Conservation (phyloP, 2,888 invertebrate species). For the Matsumyia berberina region DNA sequence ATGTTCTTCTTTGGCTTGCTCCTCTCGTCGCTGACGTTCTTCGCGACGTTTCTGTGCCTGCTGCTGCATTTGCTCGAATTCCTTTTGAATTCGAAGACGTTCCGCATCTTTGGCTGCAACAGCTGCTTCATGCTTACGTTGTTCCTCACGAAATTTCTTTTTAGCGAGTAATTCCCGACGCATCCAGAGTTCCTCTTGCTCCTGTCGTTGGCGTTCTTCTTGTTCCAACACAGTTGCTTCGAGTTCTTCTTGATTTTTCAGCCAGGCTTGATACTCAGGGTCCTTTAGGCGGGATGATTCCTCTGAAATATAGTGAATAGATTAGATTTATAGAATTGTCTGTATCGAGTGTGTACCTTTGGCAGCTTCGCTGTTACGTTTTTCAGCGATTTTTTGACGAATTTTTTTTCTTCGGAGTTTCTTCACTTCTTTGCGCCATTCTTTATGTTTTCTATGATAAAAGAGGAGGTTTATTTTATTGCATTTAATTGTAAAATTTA, state of each 20-base stretch:
- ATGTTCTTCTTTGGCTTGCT: constrained; percentile 81
- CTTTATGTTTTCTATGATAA: constrained; percentile 80
- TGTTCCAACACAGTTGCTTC: constrained; percentile 86
- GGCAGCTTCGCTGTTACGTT: constrained; percentile 85
- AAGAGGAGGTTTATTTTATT: background rate
- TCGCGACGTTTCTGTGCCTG: constrained; percentile 83
- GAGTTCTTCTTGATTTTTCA: constrained; percentile 85
- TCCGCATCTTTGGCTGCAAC: constrained; percentile 86
- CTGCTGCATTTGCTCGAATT: constrained; percentile 88
- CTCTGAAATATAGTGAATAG: constrained; percentile 80
- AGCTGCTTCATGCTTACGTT: constrained; percentile 86
- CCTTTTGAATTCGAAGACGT: constrained; percentile 87
- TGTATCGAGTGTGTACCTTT: constrained; percentile 80
- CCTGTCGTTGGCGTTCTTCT: constrained; percentile 85
- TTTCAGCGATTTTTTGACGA: constrained; percentile 86
- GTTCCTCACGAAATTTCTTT: constrained; percentile 87
- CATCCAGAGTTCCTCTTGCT: constrained; percentile 88
- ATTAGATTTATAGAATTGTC: background rate
- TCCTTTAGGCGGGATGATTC: constrained; percentile 82
- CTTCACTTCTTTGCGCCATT: constrained; percentile 91
- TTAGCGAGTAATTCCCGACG: constrained; percentile 88
- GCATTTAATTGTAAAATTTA: background rate
- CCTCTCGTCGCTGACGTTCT: constrained; percentile 82
- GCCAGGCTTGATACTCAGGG: constrained; percentile 85
- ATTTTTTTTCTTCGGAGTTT: constrained; percentile 89